Conservation (phyloP, 2,797 vertebrate species). For the Varecia variegata region DNA sequence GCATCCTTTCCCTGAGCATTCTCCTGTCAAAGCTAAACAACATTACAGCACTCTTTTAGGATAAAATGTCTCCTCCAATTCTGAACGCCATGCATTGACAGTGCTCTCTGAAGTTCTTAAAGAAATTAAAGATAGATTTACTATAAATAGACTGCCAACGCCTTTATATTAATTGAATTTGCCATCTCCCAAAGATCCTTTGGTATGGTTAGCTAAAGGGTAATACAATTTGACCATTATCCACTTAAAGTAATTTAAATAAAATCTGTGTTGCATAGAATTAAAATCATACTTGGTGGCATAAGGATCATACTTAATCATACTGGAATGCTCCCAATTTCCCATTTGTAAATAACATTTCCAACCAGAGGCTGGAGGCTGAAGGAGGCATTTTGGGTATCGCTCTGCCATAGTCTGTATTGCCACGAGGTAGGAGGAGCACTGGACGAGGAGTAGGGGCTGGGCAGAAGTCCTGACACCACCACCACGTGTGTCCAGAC, state of each 20-base stretch:
- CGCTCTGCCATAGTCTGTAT: background rate
- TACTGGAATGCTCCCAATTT: background rate
- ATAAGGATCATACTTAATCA: slow-evolving; percentile 36
- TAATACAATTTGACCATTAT: slow-evolving; percentile 58
- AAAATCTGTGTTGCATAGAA: slow-evolving; percentile 37
- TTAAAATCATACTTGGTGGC: slow-evolving; percentile 47
- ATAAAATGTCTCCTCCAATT: slow-evolving; percentile 79
- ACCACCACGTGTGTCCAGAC: background rate
- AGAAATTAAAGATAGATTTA: slow-evolving; percentile 74
- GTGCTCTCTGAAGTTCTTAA: slow-evolving; percentile 77
- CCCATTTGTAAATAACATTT: slow-evolving; percentile 41
- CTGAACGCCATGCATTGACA: slow-evolving; percentile 76
- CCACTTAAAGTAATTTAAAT: slow-evolving; percentile 64
- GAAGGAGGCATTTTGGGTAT: background rate
- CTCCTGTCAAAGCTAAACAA: slow-evolving; percentile 82
- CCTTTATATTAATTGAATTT: slow-evolving; percentile 59
- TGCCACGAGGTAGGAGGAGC: background rate
- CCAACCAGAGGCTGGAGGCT: background rate
- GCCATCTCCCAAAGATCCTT: slow-evolving; percentile 31
- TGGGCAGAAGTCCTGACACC: background rate
- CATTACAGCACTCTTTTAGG: slow-evolving; percentile 81
- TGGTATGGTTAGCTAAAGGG: slow-evolving; percentile 17
- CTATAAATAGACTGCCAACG: slow-evolving; percentile 28
- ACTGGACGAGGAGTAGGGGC: background rate
- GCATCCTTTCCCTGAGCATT: slow-evolving; percentile 81